Base-by-base conservation (phyloP, 35 echinoderm and acorn worm genomes). In the Apostichopus parvimensis region DNA sequence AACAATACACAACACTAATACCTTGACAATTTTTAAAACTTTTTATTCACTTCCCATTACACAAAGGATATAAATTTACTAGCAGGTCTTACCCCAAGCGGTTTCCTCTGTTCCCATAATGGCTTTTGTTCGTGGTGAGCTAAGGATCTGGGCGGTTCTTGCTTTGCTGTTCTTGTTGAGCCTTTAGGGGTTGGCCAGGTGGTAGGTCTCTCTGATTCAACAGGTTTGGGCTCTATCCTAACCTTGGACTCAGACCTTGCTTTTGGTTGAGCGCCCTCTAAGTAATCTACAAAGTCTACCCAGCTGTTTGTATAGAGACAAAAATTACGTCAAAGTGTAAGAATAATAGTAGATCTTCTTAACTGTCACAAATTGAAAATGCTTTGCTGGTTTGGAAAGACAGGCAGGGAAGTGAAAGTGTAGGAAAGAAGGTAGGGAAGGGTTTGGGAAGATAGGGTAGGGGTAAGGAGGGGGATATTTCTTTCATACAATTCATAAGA, bases 101-200 rank as follows among this genome's bases (percentile, higher is more conserved):
- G 94, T 84, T 95, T 95, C 65, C 91, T 90, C 9, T 77, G 90
- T 90, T 95, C 91, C 94, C 94, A 95, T 56, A 91, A 68, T 23
- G 91, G 83, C 56, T 57, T 52, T 79, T 54, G 85, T 54, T 83
- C 73, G 53, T 89, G 57, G 60, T 94, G 78, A 12, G 64, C 45
- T 14, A 79, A 45, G 20, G 13, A 52, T 62, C 24, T 45, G 56
- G 52, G 53, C n/a, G 12, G 59, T 71, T 76, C 79, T 6, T 55
- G 54, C 25, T 52, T 56, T 24, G 14, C 12, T 45, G 34, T 45
- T 52, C 57, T 87, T 12, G 53, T 82, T 87, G 73, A 80, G 8
- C 57, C 57, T 56, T 81, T 72, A 76, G 80, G 25, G 54, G 59
- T 92, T 10, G 93, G 93, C 93, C 93, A 94, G 28, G 91, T 86